phyloP scores from a whole-genome alignment of 2,113 vertebrate genomes.

The Centropus unirufus region DNA sequence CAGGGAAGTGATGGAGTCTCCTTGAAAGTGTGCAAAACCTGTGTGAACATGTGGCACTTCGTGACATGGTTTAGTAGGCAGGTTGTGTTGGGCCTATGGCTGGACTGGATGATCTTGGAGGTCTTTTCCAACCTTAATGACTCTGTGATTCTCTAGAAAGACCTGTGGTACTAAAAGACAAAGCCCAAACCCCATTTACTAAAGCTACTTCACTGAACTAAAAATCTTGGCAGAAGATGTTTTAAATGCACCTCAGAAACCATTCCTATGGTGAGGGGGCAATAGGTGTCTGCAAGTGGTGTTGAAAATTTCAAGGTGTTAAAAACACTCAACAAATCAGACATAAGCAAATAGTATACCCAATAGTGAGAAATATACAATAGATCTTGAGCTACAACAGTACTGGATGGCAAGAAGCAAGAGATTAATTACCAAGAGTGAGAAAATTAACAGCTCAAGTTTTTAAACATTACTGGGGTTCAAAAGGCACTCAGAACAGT shows the following conservation, averaged over 20 bases:
- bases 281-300: not conserved
- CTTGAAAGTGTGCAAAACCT: too few relatives aligned
- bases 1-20: too few relatives aligned
- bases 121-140: too few relatives aligned
- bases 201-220: not conserved
- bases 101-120: too few relatives aligned
- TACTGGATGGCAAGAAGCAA: not conserved
- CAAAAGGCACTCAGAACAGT: not conserved
- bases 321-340: not conserved
- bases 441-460: not conserved
- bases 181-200: not conserved
- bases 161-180: not conserved
- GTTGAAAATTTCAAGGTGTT: not conserved
- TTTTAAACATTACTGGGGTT: not conserved
- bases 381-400: not conserved
- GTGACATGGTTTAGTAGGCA: too few relatives aligned
- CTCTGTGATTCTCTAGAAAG: not conserved
- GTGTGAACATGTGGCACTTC: too few relatives aligned
- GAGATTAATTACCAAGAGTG: not conserved
- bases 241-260: not conserved
- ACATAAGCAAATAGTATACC: not conserved
- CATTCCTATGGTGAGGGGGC: accelerated
- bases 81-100: too few relatives aligned
- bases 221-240: not conserved
- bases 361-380: not conserved